These are phyloP conservation scores for Siderastrea siderea DNA, from an alignment of 92 coral and sea anemone genomes.

Conservation along the genomic window DNA sequence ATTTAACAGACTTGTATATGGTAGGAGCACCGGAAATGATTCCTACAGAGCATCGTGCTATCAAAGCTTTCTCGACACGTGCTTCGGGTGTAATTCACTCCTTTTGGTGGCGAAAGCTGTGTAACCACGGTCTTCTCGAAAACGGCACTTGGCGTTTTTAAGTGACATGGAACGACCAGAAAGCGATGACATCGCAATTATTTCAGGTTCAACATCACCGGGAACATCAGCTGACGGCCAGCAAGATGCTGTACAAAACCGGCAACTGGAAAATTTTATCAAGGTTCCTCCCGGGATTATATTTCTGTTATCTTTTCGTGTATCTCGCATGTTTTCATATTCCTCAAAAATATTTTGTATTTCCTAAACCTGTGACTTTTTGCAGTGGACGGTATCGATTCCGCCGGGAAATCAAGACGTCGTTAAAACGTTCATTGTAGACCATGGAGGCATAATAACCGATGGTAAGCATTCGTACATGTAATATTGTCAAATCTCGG, in stretches of 20 bases:
- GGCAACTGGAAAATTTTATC: conserved; percentile 16
- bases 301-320: conserved; percentile 17
- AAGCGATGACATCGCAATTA: conserved; percentile 11
- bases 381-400: conserved; percentile 9
- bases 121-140: neutral
- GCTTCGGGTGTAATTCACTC: conserved; percentile 13
- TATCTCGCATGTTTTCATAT: conserved; percentile 7
- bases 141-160: conserved; percentile 3
- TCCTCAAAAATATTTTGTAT: neutral
- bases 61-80: conserved; percentile 7
- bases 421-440: neutral
- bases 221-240: conserved; percentile 25
- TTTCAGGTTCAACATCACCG: neutral
- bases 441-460: conserved; percentile 16
- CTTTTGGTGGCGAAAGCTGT: conserved; percentile 5
- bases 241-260: conserved; percentile 16
- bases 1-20: neutral
- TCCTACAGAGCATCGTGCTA: neutral
- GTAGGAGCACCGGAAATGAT: conserved; percentile 15
- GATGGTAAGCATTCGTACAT: conserved; percentile 7
- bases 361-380: neutral
- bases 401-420: conserved; percentile 3
- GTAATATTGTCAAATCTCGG: neutral
- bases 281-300: too few species aligned
- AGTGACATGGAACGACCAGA: conserved; percentile 2